A percentile compares a stretch with the other conserved stretches of the same genome.
Conservation (phyloP, 2,113 vertebrate genomes). For the Xiphophorus couchianus region DNA sequence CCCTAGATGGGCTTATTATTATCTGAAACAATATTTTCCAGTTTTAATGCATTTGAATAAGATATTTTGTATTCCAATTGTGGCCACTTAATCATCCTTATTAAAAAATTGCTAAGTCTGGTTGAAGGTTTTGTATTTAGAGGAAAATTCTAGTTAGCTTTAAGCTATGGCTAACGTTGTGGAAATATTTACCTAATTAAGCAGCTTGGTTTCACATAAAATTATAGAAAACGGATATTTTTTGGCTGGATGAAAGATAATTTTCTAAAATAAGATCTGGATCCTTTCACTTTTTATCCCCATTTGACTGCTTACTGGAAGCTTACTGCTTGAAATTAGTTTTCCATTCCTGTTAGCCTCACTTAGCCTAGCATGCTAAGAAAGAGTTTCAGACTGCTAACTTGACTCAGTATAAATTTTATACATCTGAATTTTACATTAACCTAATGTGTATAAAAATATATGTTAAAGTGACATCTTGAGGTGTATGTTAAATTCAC, state of each 20-base stretch:
- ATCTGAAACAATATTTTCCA: background rate
- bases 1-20: too few species aligned
- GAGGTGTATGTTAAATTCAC: background rate
- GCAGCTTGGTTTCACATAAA: background rate
- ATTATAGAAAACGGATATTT: background rate
- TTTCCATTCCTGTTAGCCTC: background rate
- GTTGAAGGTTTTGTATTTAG: background rate
- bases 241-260: background rate
- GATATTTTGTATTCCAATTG: background rate
- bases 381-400: background rate
- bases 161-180: background rate
- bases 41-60: background rate
- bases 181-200: background rate
- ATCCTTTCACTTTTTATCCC: background rate
- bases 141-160: background rate
- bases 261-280: background rate
- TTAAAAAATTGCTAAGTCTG: background rate
- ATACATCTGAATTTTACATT: constrained; percentile 1
- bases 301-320: background rate
- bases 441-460: background rate
- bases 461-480: constrained; percentile 19
- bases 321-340: background rate
- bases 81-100: background rate
- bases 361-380: constrained; percentile 4
- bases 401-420: background rate